Evolutionary conservation across 2,888 invertebrate species (phyloP).

Genomic region (Cheiracanthium punctorium): DNA sequence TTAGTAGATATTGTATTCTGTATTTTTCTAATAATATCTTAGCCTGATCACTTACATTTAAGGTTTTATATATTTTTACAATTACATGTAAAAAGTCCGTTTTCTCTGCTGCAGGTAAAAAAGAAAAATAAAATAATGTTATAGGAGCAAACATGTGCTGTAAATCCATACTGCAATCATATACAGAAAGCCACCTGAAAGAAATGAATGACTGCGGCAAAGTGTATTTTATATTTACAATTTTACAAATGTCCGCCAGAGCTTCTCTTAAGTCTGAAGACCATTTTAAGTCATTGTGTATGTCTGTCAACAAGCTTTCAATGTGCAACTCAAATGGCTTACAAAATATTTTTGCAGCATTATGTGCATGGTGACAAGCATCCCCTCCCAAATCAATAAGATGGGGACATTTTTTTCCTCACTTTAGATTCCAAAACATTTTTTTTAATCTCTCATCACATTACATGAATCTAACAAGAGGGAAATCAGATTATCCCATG

Average conservation of each 20-base stretch:
- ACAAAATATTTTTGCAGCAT: background rate
- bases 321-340: background rate
- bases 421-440: no score
- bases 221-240: background rate
- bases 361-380: background rate
- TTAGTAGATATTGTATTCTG: background rate
- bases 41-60: background rate
- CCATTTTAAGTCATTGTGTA: background rate
- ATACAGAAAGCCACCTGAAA: background rate
- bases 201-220: background rate
- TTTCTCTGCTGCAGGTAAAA: background rate
- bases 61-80: constrained; percentile 8
- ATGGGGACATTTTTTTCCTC: no score
- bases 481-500: no score
- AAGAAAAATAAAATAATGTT: constrained; percentile 22
- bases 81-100: constrained; percentile 3
- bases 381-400: background rate
- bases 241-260: background rate
- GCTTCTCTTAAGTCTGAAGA: background rate
- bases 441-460: no score
- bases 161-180: background rate
- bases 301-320: background rate
- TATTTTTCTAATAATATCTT: constrained; percentile 11
- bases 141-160: no score
- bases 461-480: no score